These are phyloP conservation scores for Notarius quadriscutis DNA, from an alignment of 2,113 vertebrate species.

Conservation along the genomic window DNA sequence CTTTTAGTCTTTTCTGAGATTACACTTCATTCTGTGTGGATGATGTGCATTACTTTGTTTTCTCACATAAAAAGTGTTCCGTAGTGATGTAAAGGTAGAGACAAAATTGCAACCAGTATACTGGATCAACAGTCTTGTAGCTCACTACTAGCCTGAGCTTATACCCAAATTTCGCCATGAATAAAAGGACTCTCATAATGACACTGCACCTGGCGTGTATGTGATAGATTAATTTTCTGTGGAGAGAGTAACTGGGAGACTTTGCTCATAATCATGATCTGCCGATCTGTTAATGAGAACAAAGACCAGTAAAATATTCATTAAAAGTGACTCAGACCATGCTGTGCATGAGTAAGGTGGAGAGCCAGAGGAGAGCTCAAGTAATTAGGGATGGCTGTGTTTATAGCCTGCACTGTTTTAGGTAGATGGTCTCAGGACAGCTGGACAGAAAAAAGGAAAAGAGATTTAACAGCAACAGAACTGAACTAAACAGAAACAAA, in stretches of 20 bases:
- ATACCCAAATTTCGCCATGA: not conserved
- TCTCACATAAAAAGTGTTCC: not conserved
- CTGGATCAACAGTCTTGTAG: not conserved
- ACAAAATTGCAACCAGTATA: not conserved
- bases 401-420: constrained; percentile 40
- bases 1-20: not conserved
- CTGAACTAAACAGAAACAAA: not conserved
- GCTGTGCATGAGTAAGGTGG: constrained; percentile 48
- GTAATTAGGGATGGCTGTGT: constrained; percentile 50
- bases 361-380: constrained; percentile 45
- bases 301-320: constrained; percentile 77
- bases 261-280: constrained; percentile 69
- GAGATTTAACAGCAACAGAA: constrained; percentile 2
- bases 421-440: constrained; percentile 38
- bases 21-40: not conserved
- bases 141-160: not conserved
- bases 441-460: not conserved
- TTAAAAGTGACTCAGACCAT: constrained; percentile 72
- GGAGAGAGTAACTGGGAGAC: constrained; percentile 47
- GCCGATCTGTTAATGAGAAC: constrained; percentile 69
- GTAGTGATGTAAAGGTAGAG: not conserved
- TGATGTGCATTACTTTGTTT: not conserved
- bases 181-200: not conserved
- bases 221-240: constrained; percentile 68
- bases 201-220: constrained; percentile 42